Percentiles rank a stretch among this genome's conserved stretches.
Evolutionary conservation across 2,797 vertebrate genomes (phyloP).

Genomic region (Gambelia wislizenii): DNA sequence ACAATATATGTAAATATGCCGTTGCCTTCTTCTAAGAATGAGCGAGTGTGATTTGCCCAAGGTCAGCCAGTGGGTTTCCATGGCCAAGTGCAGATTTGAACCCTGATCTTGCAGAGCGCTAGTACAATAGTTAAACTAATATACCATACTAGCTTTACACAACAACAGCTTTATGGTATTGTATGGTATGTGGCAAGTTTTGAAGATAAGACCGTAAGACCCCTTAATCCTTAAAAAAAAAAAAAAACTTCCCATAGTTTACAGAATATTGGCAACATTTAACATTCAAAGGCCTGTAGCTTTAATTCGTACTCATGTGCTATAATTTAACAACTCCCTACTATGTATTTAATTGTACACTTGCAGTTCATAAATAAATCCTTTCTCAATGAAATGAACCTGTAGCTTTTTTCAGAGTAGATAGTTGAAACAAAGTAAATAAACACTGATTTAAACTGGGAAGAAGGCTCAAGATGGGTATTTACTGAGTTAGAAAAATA

Average conservation of each 20-base stretch:
- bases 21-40: too few relatives aligned
- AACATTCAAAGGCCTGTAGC: constrained; percentile 52
- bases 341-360: constrained; percentile 61
- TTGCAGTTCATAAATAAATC: constrained; percentile 52
- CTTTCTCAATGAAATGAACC: constrained; percentile 61
- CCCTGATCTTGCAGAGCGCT: too few relatives aligned
- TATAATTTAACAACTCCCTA: constrained; percentile 55
- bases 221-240: not conserved
- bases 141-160: too few relatives aligned
- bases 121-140: too few relatives aligned
- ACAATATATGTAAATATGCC: too few relatives aligned
- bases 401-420: constrained; percentile 54
- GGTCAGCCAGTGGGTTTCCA: too few relatives aligned
- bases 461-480: constrained; percentile 39
- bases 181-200: not conserved
- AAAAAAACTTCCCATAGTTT: constrained; percentile 11
- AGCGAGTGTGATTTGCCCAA: too few relatives aligned
- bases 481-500: constrained; percentile 42
- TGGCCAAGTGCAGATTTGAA: too few relatives aligned
- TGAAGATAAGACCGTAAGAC: not conserved
- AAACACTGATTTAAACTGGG: constrained; percentile 55
- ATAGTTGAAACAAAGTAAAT: constrained; percentile 52
- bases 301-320: constrained; percentile 51
- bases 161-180: too few relatives aligned
- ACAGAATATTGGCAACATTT: constrained; percentile 51